These are phyloP conservation scores for Perognathus longimembris DNA, from an alignment of 2,113 vertebrate genomes.

Conservation along the genomic window DNA sequence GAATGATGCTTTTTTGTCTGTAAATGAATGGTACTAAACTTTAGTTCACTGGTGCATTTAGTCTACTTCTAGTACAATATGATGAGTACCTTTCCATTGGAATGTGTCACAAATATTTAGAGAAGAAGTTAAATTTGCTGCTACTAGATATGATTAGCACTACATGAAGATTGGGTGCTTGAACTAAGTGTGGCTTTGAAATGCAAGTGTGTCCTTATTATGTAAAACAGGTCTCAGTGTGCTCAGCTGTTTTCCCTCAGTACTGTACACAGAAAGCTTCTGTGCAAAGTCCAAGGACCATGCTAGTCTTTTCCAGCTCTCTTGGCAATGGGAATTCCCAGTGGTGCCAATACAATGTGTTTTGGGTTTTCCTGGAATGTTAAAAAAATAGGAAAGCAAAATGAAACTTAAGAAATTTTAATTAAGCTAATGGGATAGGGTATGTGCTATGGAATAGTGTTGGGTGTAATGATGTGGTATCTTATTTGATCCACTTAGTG, in stretches of 20 bases:
- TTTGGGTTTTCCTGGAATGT: slow-evolving; percentile 73
- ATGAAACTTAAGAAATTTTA: slow-evolving; percentile 57
- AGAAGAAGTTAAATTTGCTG: slow-evolving; percentile 31
- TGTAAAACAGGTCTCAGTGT: slow-evolving; percentile 73
- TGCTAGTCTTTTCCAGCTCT: slow-evolving; percentile 82
- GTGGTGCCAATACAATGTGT: slow-evolving; percentile 79
- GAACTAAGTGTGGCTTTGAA: slow-evolving; percentile 73
- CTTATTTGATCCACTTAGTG: slow-evolving; percentile 27
- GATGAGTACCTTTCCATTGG: slow-evolving; percentile 66
- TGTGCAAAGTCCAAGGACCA: slow-evolving; percentile 74
- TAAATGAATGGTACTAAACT: slow-evolving; percentile 50
- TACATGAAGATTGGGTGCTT: slow-evolving; percentile 58
- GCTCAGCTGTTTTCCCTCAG: slow-evolving; percentile 81
- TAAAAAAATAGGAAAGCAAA: slow-evolving; percentile 57
- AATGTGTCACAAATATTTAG: slow-evolving; percentile 59
- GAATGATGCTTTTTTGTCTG: slow-evolving; percentile 33
- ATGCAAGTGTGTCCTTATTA: slow-evolving; percentile 69
- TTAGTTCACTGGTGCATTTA: slow-evolving; percentile 66
- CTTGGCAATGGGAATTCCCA: slow-evolving; percentile 83
- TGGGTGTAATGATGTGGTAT: slow-evolving; percentile 15
- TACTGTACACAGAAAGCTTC: slow-evolving; percentile 73
- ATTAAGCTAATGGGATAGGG: slow-evolving; percentile 64
- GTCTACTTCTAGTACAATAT: slow-evolving; percentile 63
- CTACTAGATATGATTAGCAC: slow-evolving; percentile 68
- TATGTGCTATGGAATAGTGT: slow-evolving; percentile 35